Evolutionary conservation across 2,797 vertebrate genomes (phyloP), one percentile per base, ranked within the genome.

Genomic region (Falco berigora): DNA sequence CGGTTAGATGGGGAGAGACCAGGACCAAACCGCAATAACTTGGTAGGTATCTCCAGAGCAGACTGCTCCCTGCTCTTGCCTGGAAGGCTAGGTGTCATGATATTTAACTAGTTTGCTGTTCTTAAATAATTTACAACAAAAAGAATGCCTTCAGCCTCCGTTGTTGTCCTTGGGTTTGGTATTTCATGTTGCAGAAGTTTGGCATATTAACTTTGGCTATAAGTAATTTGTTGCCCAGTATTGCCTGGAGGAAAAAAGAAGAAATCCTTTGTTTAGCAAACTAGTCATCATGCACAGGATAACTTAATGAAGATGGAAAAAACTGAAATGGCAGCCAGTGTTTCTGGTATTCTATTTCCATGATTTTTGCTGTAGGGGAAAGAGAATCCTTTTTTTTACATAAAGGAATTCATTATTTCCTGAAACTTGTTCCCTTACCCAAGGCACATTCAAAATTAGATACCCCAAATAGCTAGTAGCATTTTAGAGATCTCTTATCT

Each of bases 1-100:
- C 98, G 99, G 84, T 98, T 99, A 97, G 99, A 99, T 73, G 99
- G 99, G 64, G 99, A 99, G 97, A 97, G 99, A 92, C 99, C 99
- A 2, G 99, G 99, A 94, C 99, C 99, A 95, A 99, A 99, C 98
- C 99, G 99, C 97, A 99, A 97, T 97, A 99, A 98, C 98, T 96
- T 99, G 99, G 99, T 99, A 97, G 94, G 98, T 89, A 74, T 50
- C 64, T 67, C 38, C 36, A 47, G 52, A 90, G 46, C 50, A 78
- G 62, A 2, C 19, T 42, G 14, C 59, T 71, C 4, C 0, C 6
- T 30, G 42, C 30, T 84, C n/a, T 27, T 32, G 67, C 58, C 61
- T 81, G 74, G n/a, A 30, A 47, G 53, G 76, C 42, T 27, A 5
- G 8, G 20, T 71, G 68, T 46, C 18, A 1, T 59, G 27, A 5